These are phyloP conservation scores for Alviniconcha marisindica DNA, from an alignment of 1,140 invertebrate species.

Conservation along the genomic window DNA sequence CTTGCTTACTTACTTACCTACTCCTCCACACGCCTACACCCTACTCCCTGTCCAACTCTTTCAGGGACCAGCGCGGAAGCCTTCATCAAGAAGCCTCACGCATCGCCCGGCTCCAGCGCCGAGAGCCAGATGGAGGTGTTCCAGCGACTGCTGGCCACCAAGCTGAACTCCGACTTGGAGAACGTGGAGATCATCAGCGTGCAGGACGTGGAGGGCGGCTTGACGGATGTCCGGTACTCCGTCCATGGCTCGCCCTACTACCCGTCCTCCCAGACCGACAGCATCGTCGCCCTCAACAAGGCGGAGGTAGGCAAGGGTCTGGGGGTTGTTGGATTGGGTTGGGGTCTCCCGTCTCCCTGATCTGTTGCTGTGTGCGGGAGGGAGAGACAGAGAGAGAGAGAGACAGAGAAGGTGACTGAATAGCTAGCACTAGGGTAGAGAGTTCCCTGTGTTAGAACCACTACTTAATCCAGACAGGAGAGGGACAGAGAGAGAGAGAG, in stretches of 20 bases:
- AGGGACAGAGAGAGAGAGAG: too few species aligned
- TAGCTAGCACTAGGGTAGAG: too few species aligned
- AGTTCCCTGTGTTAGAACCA: too few species aligned
- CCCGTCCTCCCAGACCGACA: slow-evolving; percentile 94
- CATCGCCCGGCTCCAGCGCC: neutral
- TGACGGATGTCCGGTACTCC: slow-evolving; percentile 90
- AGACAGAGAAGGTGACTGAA: neutral
- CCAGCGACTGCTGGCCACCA: slow-evolving; percentile 88
- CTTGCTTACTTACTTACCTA: too few species aligned
- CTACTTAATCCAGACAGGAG: too few species aligned
- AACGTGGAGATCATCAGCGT: slow-evolving; percentile 98
- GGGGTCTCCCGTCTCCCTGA: neutral
- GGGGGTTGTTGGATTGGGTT: slow-evolving; percentile 77
- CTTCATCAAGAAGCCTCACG: slow-evolving; percentile 82
- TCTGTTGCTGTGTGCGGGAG: neutral
- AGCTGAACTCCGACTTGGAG: slow-evolving; percentile 88
- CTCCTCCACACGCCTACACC: too few species aligned
- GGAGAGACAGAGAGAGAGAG: slow-evolving; percentile 81
- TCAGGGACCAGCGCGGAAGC: slow-evolving; percentile 95
- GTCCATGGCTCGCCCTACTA: slow-evolving; percentile 97
- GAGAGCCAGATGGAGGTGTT: slow-evolving; percentile 94
- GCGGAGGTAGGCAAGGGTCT: slow-evolving; percentile 90
- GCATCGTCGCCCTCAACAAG: slow-evolving; percentile 92
- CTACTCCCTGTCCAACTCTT: slow-evolving; percentile 27
- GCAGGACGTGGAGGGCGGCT: slow-evolving; percentile 77